Conservation (phyloP, 2,888 invertebrate genomes). For the Eudasyphora cyanicolor region DNA sequence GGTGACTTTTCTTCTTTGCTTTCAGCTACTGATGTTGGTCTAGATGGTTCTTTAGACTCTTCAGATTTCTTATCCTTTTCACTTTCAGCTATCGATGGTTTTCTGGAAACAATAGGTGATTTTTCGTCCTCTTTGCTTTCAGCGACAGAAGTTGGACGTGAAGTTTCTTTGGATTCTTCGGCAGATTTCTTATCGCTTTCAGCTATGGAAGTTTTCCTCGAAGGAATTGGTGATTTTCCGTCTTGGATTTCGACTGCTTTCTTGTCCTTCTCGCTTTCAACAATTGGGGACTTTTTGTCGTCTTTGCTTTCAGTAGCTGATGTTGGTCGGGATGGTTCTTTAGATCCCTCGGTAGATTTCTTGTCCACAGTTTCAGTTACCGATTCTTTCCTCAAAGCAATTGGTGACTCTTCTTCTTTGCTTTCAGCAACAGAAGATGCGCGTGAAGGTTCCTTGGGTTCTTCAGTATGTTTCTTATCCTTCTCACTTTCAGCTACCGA, state of each 20-base stretch:
- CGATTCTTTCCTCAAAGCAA: slow-evolving; percentile 59
- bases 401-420: slow-evolving; percentile 10
- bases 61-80: slow-evolving; percentile 46
- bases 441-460: slow-evolving; percentile 43
- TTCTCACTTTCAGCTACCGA: slow-evolving; percentile 49
- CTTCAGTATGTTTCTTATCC: slow-evolving; percentile 43
- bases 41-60: slow-evolving; percentile 22
- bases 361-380: slow-evolving; percentile 36
- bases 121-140: slow-evolving; percentile 54
- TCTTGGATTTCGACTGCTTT: slow-evolving; percentile 38
- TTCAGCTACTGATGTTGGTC: background rate
- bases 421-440: slow-evolving; percentile 13
- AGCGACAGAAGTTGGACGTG: slow-evolving; percentile 38
- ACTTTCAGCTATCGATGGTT: slow-evolving; percentile 62
- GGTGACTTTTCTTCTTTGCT: slow-evolving; percentile 13
- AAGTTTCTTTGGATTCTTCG: slow-evolving; percentile 37
- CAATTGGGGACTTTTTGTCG: slow-evolving; percentile 52
- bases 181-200: slow-evolving; percentile 61
- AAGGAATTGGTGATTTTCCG: slow-evolving; percentile 39
- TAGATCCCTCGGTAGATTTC: background rate
- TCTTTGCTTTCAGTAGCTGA: slow-evolving; percentile 51
- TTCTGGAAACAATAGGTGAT: slow-evolving; percentile 47
- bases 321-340: slow-evolving; percentile 72
- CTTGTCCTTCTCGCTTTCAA: slow-evolving; percentile 60
- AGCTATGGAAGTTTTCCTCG: slow-evolving; percentile 57